Conservation (phyloP, 1,140 invertebrate species). For the Caligus rogercresseyi region DNA sequence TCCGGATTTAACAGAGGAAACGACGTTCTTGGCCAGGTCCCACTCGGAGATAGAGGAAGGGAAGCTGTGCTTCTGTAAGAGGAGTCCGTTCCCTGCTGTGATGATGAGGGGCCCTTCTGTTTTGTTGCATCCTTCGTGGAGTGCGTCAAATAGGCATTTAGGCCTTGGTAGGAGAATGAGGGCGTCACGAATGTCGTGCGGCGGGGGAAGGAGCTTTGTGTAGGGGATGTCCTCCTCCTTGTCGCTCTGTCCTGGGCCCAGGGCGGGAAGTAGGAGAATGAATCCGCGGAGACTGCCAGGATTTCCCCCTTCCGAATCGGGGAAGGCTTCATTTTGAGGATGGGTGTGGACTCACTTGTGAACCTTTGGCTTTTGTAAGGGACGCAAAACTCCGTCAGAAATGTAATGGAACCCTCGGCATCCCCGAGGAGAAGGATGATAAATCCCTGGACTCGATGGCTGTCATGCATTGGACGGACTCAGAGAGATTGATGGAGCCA, state of each 20-base stretch:
- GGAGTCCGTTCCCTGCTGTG: background rate
- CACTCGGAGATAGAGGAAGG: background rate
- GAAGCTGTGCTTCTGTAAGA: background rate
- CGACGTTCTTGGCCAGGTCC: background rate
- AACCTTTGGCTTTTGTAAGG: background rate
- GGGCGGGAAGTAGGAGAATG: background rate
- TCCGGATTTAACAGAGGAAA: background rate
- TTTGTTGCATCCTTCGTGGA: background rate
- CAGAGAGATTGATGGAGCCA: background rate
- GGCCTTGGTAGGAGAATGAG: background rate
- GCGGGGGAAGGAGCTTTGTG: background rate
- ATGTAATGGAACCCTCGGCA: background rate
- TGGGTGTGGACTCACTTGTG: background rate
- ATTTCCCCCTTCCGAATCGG: background rate
- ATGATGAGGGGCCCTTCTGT: background rate
- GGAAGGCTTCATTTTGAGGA: background rate
- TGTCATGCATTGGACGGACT: background rate
- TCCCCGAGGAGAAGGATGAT: background rate
- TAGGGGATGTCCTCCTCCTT: background rate
- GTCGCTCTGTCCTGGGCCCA: background rate
- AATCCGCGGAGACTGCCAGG: background rate
- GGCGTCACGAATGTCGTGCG: background rate
- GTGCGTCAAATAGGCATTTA: background rate
- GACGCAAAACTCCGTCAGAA: background rate
- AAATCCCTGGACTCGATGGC: background rate